Evolutionary conservation across 2,113 vertebrate species (phyloP).

Genomic region (Aspidoscelis tigris): DNA sequence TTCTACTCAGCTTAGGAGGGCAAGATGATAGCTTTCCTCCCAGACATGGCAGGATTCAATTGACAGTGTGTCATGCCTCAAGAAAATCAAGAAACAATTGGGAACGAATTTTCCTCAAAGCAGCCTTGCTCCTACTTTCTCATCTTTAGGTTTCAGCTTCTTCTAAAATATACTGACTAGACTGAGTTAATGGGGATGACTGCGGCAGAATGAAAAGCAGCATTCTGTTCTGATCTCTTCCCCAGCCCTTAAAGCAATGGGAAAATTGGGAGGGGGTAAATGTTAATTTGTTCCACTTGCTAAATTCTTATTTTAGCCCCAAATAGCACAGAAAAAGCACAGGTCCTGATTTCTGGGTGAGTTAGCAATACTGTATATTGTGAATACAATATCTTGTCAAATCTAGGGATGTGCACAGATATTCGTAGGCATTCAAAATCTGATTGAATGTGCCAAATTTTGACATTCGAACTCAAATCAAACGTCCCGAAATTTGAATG

Average conservation of each 20-base stretch:
- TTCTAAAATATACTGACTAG: slow-evolving; percentile 26
- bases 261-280: too few species aligned
- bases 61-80: slow-evolving; percentile 17
- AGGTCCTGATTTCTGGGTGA: background rate
- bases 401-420: too few species aligned
- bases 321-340: background rate
- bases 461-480: too few species aligned
- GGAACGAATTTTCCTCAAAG: slow-evolving; percentile 10
- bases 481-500: too few species aligned
- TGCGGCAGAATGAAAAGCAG: slow-evolving; percentile 22
- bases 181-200: slow-evolving; percentile 21
- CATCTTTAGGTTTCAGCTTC: slow-evolving; percentile 18
- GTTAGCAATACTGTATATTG: background rate
- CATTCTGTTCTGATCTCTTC: background rate
- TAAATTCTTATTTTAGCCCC: background rate
- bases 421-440: too few species aligned
- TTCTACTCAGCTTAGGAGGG: background rate
- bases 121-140: slow-evolving; percentile 18
- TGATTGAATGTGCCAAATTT: too few species aligned
- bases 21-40: slow-evolving; percentile 8
- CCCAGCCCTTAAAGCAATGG: background rate
- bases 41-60: slow-evolving; percentile 16
- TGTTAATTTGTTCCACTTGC: background rate
- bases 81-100: slow-evolving; percentile 19
- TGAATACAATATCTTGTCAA: slow-evolving; percentile 7